A percentile compares a stretch with the other conserved stretches of the same genome.
Conservation (phyloP, 2,113 vertebrate genomes). For the Progne subis region DNA sequence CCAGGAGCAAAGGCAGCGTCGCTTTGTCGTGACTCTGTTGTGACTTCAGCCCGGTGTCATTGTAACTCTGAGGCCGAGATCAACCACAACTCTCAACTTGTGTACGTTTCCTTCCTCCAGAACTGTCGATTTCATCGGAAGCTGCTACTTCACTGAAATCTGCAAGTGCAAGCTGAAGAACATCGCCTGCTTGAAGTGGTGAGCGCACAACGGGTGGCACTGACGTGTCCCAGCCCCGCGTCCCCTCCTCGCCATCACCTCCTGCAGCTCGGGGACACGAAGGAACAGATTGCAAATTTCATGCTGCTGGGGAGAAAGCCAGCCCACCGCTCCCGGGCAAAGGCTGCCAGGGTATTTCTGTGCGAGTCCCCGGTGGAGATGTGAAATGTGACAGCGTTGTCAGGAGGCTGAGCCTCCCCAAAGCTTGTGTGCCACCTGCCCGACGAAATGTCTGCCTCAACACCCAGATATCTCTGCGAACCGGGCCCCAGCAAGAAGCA, state of each 20-base stretch:
- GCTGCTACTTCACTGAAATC: constrained; percentile 92
- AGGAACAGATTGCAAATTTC: background rate
- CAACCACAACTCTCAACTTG: background rate
- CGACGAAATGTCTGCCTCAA: background rate
- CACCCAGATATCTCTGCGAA: background rate
- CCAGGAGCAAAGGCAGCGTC: rapidly evolving
- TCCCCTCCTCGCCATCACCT: rapidly evolving
- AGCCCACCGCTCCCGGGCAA: background rate
- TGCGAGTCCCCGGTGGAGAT: background rate
- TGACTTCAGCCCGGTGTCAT: too few relatives aligned
- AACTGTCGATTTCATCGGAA: constrained; percentile 92
- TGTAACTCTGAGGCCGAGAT: rapidly evolving
- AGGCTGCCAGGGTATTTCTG: background rate
- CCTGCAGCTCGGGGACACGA: background rate
- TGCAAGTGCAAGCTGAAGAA: constrained; percentile 96
- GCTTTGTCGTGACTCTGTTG: background rate
- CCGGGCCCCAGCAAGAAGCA: constrained; percentile 5
- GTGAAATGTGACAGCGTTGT: background rate
- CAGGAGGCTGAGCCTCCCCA: background rate
- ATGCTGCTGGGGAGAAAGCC: background rate
- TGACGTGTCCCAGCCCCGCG: rapidly evolving
- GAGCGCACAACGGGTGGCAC: background rate
- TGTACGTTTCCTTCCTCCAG: constrained; percentile 52
- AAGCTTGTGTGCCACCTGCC: constrained; percentile 6
- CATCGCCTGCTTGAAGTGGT: constrained; percentile 96